phyloP scores from a whole-genome alignment of 1,140 invertebrate genomes.

The Coptotermes formosanus region DNA sequence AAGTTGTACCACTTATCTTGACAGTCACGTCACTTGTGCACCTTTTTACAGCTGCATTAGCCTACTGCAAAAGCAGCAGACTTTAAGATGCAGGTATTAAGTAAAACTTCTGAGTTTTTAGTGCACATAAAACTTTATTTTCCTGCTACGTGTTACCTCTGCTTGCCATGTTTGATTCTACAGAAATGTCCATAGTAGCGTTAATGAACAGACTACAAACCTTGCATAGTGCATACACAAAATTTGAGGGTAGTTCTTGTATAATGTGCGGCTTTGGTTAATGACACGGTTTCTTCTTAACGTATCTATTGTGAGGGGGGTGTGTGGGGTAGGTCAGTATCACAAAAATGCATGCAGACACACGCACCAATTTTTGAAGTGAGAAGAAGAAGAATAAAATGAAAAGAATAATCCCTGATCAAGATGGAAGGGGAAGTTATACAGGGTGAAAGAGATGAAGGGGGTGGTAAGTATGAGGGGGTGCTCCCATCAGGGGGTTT shows the following conservation, averaged over 20 bases:
- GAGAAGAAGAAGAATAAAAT: not conserved
- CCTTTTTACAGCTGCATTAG: too few species aligned
- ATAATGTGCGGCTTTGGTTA: constrained; percentile 10
- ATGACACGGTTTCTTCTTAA: not conserved
- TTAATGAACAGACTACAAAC: not conserved
- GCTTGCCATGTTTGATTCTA: not conserved
- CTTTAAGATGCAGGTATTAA: too few species aligned
- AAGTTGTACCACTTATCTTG: too few species aligned
- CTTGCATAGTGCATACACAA: not conserved
- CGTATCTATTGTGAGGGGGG: not conserved
- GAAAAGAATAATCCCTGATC: constrained; percentile 16
- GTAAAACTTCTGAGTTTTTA: too few species aligned
- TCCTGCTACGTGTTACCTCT: not conserved
- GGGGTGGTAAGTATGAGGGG: not conserved
- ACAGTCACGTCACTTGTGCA: too few species aligned
- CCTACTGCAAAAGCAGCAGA: too few species aligned
- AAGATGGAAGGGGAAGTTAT: not conserved
- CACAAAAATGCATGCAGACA: constrained; percentile 9
- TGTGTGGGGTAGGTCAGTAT: constrained; percentile 5
- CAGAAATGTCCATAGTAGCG: not conserved
- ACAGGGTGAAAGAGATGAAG: not conserved
- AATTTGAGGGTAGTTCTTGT: not conserved
- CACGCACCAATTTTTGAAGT: constrained; percentile 9
- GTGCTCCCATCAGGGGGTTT: constrained; percentile 2
- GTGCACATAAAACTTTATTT: too few species aligned